Conservation (phyloP, 1,140 invertebrate genomes). For the Sycophaga agraensis region DNA sequence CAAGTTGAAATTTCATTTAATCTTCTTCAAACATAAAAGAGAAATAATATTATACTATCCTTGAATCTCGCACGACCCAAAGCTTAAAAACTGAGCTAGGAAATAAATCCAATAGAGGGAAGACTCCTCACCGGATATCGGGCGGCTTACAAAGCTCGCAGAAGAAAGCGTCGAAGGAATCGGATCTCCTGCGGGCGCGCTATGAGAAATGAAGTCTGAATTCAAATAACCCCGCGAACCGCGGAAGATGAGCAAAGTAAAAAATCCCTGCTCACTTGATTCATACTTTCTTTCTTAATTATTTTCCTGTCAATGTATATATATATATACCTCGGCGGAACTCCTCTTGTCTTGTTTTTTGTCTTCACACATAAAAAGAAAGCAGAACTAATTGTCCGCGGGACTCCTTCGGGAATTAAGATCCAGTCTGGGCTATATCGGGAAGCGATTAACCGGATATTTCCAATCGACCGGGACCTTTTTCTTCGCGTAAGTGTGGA, state of each 20-base stretch:
- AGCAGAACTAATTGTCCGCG: neutral
- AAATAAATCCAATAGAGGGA: too few relatives aligned
- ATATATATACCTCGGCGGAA: too few relatives aligned
- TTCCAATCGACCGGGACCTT: slow-evolving; percentile 23
- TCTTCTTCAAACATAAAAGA: too few relatives aligned
- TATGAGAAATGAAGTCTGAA: neutral
- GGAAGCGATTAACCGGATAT: slow-evolving; percentile 42
- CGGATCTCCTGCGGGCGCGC: neutral
- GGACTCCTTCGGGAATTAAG: slow-evolving; percentile 17
- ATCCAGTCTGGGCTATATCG: slow-evolving; percentile 23
- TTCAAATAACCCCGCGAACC: neutral
- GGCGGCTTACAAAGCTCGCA: neutral
- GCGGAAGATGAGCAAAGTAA: neutral
- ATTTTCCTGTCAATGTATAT: too few relatives aligned
- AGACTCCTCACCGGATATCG: too few relatives aligned
- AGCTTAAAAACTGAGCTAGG: too few relatives aligned
- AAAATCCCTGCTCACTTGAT: neutral
- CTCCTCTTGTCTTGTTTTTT: neutral
- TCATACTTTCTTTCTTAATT: slow-evolving; percentile 2
- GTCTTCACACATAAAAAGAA: neutral
- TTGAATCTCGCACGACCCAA: too few relatives aligned
- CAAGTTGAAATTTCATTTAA: too few relatives aligned
- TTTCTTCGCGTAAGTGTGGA: neutral
- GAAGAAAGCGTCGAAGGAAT: neutral
- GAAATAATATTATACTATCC: too few relatives aligned